Evolutionary conservation across 2,888 invertebrate species (phyloP).

Genomic region (Anodontia alba): DNA sequence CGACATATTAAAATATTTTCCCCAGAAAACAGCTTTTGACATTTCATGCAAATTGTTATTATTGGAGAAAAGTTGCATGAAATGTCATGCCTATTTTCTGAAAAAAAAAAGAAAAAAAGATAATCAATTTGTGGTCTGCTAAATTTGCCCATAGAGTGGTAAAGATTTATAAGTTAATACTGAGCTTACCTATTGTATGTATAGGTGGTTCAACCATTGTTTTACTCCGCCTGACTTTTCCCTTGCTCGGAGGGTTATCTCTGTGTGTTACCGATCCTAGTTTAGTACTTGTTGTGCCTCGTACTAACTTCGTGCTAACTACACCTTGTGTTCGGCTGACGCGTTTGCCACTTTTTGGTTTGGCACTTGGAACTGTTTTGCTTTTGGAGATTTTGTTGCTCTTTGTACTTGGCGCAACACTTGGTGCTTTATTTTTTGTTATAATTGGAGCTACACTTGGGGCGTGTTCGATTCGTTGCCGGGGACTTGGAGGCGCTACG

Average conservation of each 20-base stretch:
- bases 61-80: too few species aligned
- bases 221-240: conserved; percentile 29
- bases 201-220: conserved; percentile 30
- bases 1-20: too few species aligned
- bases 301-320: neutral
- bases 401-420: conserved; percentile 12
- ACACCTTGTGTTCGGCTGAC: neutral
- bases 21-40: too few species aligned
- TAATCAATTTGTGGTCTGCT: too few species aligned
- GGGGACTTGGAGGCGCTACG: conserved; percentile 23
- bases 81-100: too few species aligned
- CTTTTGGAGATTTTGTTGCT: neutral
- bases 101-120: too few species aligned
- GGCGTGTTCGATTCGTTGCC: conserved; percentile 23
- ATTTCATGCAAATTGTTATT: too few species aligned
- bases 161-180: too few species aligned
- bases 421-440: neutral
- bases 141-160: too few species aligned
- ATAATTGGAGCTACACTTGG: conserved; percentile 16
- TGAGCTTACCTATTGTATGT: neutral
- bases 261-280: conserved; percentile 31
- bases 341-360: neutral
- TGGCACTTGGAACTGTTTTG: neutral
- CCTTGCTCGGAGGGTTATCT: conserved; percentile 14
- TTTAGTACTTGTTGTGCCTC: conserved; percentile 43